Evolutionary conservation across 2,113 vertebrate genomes (phyloP).

Genomic region (Oceanites oceanicus): DNA sequence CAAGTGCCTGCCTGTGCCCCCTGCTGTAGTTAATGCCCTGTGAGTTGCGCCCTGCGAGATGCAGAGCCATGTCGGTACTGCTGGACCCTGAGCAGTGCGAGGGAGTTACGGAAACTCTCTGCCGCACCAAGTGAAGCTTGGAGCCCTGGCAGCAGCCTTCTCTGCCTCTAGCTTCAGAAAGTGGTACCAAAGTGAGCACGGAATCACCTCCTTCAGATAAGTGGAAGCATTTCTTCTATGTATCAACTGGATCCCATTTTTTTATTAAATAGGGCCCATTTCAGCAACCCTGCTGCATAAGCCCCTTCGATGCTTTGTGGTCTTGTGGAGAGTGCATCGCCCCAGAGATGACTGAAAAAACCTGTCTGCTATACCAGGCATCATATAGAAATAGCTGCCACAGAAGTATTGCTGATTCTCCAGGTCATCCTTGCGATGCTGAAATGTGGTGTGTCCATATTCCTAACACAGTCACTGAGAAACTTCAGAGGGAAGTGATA

Average conservation of each 20-base stretch:
- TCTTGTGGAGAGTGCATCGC: background rate
- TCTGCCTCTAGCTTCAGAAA: background rate
- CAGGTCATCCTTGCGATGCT: background rate
- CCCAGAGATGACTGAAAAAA: background rate
- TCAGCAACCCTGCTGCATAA: background rate
- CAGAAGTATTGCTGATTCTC: background rate
- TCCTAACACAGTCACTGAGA: background rate
- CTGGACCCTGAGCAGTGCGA: rapidly evolving
- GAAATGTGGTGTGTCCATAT: background rate
- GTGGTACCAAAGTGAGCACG: rapidly evolving
- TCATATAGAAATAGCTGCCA: background rate
- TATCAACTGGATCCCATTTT: background rate
- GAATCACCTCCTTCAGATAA: background rate
- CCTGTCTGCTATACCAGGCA: background rate
- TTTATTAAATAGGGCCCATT: background rate
- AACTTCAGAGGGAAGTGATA: background rate
- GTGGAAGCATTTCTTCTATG: background rate
- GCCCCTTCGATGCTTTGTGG: background rate
- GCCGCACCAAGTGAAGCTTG: background rate
- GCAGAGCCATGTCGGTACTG: background rate
- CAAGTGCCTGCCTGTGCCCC: background rate
- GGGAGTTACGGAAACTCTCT: background rate
- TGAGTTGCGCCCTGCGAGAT: background rate
- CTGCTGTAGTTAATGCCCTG: background rate
- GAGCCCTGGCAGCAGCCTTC: background rate